These are phyloP conservation scores for Drosophila tsacasi DNA, from an alignment of 1,140 invertebrate genomes.

Conservation along the genomic window DNA sequence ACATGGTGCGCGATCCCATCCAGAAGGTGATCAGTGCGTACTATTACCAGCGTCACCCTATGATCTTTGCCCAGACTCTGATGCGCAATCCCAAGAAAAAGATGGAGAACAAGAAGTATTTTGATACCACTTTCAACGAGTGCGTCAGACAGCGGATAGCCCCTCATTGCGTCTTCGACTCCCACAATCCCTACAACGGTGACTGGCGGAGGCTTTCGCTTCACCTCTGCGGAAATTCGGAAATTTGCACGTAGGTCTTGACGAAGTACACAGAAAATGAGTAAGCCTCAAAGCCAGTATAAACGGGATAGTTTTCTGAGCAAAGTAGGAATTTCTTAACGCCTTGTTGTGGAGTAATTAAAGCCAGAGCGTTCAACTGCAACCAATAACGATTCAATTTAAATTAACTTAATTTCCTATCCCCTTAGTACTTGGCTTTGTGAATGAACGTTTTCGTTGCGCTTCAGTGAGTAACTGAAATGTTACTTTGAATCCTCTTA, in stretches of 20 bases:
- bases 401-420: background rate
- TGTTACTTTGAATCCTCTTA: background rate
- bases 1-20: conserved; percentile 94
- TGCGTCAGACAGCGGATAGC: conserved; percentile 91
- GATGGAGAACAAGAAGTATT: conserved; percentile 91
- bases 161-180: conserved; percentile 89
- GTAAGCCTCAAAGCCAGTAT: background rate
- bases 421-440: conserved; percentile 10
- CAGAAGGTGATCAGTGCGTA: conserved; percentile 96
- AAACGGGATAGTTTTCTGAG: background rate
- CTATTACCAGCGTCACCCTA: conserved; percentile 88
- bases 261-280: no score
- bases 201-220: conserved; percentile 92
- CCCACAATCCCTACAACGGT: conserved; percentile 89
- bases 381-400: background rate
- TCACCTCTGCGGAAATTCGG: conserved; percentile 94
- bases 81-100: conserved; percentile 93
- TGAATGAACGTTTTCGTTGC: background rate
- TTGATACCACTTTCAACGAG: conserved; percentile 95
- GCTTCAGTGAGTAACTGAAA: conserved; percentile 36
- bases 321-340: background rate
- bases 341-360: background rate
- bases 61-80: conserved; percentile 88
- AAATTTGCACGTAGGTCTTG: conserved; percentile 70
- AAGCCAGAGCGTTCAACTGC: background rate